Evolutionary conservation across 2,888 invertebrate genomes (phyloP), one percentile per base, ranked within the genome.

Genomic region (Gastracanthus pulcherrimus): DNA sequence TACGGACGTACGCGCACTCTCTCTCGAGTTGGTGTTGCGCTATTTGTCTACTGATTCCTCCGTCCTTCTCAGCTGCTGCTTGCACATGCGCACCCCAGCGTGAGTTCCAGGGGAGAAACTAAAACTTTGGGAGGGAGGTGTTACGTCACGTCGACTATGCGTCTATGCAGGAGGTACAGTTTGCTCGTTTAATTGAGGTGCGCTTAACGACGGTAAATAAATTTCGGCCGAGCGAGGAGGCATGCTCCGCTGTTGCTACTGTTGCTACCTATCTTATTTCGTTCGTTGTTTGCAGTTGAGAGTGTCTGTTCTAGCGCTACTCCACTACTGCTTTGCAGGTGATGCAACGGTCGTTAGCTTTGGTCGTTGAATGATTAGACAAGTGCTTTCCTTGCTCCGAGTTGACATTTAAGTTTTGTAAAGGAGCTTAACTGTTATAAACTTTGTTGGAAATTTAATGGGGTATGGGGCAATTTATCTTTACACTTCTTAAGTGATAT

Each of bases 151-250:
- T 64, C 60, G 19, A 26, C 71, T 41, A 55, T 55, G 72, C 45
- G 26, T 55, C 55, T 23, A 23, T 11, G 48, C 45, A 38, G n/a
- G 19, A 4, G n/a, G 31, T 34, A 31, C 55, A 76, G 36, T 76
- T 81, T 76, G 45, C 76, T 71, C 38, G 66, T 76, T 81, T 72
- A 76, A 76, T 67, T 66, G 72, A 72, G 72, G 76, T 16, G 34
- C 45, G 58, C 62, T 70, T 76, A 80, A 80, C 64, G 69, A 70
- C 13, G 70, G 51, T 51, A 66, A 76, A 74, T 67, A 74, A 80
- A 67, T 66, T 60, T 76, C 36, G n/a, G 26, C 11, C 34, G 41
- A n/a, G n/a, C n/a, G n/a, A n/a, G n/a, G n/a, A n/a, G n/a, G n/a
- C n/a, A n/a, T n/a, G n/a, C n/a, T n/a, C n/a, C 31, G 36, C 41